phyloP scores from a whole-genome alignment of 2,113 vertebrate species.

The Rhinopomastus cyanomelas region DNA sequence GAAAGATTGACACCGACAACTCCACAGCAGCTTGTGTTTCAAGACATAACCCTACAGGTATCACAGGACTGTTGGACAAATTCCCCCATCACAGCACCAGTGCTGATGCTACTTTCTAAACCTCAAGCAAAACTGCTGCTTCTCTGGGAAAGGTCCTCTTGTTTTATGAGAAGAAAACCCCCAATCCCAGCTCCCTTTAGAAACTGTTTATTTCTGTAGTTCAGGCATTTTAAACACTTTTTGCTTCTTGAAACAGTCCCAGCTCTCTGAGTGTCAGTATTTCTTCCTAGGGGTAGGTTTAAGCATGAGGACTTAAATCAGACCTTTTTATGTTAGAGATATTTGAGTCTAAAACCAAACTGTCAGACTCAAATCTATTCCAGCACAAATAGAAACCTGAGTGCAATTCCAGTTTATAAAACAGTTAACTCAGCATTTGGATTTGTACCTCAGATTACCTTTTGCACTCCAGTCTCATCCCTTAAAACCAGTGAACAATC shows the following conservation, averaged over 20 bases:
- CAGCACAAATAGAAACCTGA: background rate
- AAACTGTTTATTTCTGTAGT: background rate
- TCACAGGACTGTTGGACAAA: background rate
- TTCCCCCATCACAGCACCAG: background rate
- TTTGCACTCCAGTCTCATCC: background rate
- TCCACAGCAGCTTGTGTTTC: background rate
- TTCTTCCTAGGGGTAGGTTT: background rate
- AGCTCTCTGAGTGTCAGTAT: background rate
- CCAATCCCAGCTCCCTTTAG: background rate
- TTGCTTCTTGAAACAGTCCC: background rate
- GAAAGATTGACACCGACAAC: background rate
- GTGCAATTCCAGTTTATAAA: background rate
- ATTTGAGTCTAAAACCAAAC: background rate
- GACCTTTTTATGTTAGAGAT: background rate
- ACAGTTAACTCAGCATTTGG: background rate
- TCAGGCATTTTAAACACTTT: background rate
- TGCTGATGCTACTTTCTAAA: background rate
- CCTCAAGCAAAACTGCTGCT: background rate
- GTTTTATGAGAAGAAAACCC: background rate
- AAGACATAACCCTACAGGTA: background rate
- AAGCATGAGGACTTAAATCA: background rate
- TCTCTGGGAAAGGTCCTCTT: background rate
- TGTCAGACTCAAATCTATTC: background rate
- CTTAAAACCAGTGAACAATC: background rate
- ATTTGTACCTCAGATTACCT: background rate